Evolutionary conservation across 1,140 invertebrate species (phyloP).

Genomic region (Danaus plexippus): DNA sequence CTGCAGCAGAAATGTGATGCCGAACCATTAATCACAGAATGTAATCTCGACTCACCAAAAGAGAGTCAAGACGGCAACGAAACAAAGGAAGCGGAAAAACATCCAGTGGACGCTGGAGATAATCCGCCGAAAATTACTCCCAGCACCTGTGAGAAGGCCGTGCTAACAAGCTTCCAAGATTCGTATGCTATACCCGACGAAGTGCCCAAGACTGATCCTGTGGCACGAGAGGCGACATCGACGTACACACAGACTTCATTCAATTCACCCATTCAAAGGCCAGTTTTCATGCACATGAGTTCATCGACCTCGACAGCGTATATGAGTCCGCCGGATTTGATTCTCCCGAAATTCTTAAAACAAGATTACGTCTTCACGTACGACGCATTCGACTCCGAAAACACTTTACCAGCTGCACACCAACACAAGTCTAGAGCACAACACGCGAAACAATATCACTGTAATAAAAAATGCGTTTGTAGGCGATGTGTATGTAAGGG

Average conservation of each 20-base stretch:
- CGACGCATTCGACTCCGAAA: conserved; percentile 26
- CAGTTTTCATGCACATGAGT: conserved; percentile 56
- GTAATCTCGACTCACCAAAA: too few relatives aligned
- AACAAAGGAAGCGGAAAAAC: neutral
- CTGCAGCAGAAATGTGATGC: too few relatives aligned
- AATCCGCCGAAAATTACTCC: too few relatives aligned
- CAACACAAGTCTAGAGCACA: too few relatives aligned
- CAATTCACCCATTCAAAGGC: conserved; percentile 41
- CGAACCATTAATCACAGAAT: too few relatives aligned
- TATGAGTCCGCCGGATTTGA: conserved; percentile 64
- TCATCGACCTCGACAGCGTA: conserved; percentile 68
- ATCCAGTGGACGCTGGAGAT: neutral
- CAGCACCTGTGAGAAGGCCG: conserved; percentile 29
- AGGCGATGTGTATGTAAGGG: conserved; percentile 11
- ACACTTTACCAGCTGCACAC: conserved; percentile 3
- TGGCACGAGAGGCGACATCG: conserved; percentile 37
- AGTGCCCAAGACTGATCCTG: conserved; percentile 24
- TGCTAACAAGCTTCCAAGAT: conserved; percentile 34
- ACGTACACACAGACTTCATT: conserved; percentile 52
- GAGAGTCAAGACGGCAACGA: too few relatives aligned
- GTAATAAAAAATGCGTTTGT: conserved; percentile 16
- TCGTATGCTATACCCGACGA: conserved; percentile 25
- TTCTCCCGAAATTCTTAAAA: conserved; percentile 51
- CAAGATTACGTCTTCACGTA: conserved; percentile 24
- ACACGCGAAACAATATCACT: neutral